Base-by-base conservation (phyloP, 1,140 invertebrate genomes). In the Drosophila takahashii region DNA sequence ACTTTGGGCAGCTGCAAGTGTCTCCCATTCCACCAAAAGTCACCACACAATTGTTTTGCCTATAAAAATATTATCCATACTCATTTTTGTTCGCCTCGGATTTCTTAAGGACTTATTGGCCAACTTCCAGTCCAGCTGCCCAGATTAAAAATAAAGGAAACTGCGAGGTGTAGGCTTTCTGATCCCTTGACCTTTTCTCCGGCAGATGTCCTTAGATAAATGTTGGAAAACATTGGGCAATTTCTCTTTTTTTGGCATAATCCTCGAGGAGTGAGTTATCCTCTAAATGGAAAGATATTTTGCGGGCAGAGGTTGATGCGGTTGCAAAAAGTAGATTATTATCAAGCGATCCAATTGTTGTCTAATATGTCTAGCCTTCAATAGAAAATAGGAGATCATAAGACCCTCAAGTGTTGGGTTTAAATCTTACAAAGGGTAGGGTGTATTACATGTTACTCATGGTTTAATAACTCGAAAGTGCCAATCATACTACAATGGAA, bases 151-250 rank as follows among this genome's bases (percentile, higher is more conserved):
- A 32, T 32, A 59, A 72, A 78, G 36, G n/a, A 10, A 48, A 64
- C 56, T 78, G 58, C 42, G 50, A 26, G 61, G 80, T 80, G 67
- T 80, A 81, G 26, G 27, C 51, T 81, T 81, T 59, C 59, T 70
- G 69, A 76, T 86, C 79, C 61, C 48, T 87, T 87, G 81, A 87
- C 81, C 81, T 86, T 77, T 80, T 76, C 44, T 29, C 10, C 37
- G 50, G 58, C 78, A 81, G 79, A 75, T 84, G 79, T 74, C 64
- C 50, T 44, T 44, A 67, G 64, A 75, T 81, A 85, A 79, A 44
- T 45, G 50, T 81, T 73, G 73, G 9, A 22, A 47, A 54, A 83
- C 42, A 72, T 84, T 80, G 80, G 22, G 81, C 65, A 84, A 83
- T 26, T 39, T 16, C 11, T 26, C 11, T 26, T 45, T 41, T 75